phyloP scores from a whole-genome alignment of 35 echinoderm and acorn worm species.

The Ptychodera flava region DNA sequence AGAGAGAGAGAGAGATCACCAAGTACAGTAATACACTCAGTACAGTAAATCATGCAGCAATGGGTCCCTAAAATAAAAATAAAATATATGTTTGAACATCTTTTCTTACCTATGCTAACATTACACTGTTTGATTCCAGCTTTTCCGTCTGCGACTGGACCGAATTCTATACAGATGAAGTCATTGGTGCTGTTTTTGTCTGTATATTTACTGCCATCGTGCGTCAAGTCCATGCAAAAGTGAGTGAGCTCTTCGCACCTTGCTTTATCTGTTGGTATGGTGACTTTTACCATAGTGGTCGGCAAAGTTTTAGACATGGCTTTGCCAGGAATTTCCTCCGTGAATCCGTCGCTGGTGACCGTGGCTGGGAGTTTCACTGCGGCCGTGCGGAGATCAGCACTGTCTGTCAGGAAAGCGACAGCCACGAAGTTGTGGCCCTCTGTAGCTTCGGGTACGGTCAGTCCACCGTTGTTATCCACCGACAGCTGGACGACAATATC shows the following conservation, averaged over 20 bases:
- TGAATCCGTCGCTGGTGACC: background rate
- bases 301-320: background rate
- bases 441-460: background rate
- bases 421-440: background rate
- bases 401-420: background rate
- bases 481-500: background rate
- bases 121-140: background rate
- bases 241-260: background rate
- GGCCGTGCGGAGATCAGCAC: background rate
- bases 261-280: background rate
- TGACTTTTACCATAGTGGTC: background rate
- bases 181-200: background rate
- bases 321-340: background rate
- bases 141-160: background rate
- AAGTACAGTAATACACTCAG: too few species aligned
- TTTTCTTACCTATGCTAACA: background rate
- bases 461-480: background rate
- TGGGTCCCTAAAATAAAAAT: too few species aligned
- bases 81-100: too few species aligned
- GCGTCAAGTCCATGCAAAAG: background rate
- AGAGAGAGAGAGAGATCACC: too few species aligned
- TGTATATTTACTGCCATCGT: background rate
- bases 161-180: background rate
- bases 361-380: background rate
- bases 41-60: too few species aligned